A percentile compares a stretch with the other conserved stretches of the same genome.
Conservation (phyloP, 1,140 invertebrate genomes). For the Diachasma alloeum region DNA sequence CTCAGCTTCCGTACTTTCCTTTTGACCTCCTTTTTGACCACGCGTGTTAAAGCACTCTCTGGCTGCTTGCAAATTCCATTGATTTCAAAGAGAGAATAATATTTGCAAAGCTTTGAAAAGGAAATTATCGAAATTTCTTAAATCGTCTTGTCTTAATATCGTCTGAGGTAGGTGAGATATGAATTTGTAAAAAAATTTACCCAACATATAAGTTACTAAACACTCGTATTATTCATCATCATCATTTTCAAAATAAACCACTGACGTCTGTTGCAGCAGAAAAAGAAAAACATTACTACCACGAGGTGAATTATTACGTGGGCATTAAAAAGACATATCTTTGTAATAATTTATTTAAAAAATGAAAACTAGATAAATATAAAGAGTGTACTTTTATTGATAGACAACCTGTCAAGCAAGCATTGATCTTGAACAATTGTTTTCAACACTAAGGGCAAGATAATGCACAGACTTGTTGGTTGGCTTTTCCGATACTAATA, state of each 20-base stretch:
- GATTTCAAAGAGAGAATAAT: background rate
- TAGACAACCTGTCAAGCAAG: background rate
- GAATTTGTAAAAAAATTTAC: background rate
- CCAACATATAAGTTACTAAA: background rate
- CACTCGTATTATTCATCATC: background rate
- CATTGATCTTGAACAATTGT: background rate
- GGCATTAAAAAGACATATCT: background rate
- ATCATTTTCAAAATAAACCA: background rate
- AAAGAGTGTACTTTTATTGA: background rate
- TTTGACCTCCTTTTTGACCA: constrained; percentile 63
- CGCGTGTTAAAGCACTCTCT: constrained; percentile 59
- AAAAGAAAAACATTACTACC: background rate
- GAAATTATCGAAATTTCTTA: background rate
- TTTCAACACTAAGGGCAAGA: background rate
- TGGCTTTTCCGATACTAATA: too few relatives aligned
- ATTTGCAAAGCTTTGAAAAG: background rate
- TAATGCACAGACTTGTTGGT: too few relatives aligned
- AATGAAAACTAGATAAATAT: background rate
- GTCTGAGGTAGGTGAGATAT: too few relatives aligned
- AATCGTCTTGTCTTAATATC: background rate
- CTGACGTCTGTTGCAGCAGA: background rate
- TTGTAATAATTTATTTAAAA: too few relatives aligned
- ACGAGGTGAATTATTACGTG: background rate
- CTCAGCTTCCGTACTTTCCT: constrained; percentile 64
- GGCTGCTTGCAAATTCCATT: constrained; percentile 53